A percentile compares a stretch with the other conserved stretches of the same genome.
Conservation (phyloP, 2,888 invertebrate species). For the Perizoma affinitatum region DNA sequence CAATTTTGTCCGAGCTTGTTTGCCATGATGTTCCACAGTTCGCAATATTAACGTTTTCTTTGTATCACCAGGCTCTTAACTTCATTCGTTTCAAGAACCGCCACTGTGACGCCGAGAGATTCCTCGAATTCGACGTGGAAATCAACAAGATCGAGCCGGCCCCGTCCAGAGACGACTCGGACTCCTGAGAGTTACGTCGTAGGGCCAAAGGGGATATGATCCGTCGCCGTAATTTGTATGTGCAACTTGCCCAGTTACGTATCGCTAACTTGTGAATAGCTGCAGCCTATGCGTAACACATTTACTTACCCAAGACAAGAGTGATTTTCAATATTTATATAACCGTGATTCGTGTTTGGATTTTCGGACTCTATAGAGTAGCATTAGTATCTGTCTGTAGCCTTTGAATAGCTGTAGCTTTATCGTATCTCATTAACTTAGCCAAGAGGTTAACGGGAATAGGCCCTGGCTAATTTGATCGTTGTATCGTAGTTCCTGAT, state of each 20-base stretch:
- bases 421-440: no score
- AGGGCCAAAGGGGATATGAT: conserved; percentile 18
- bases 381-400: no score
- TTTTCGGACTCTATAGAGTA: no score
- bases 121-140: conserved; percentile 57
- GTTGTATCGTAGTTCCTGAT: no score
- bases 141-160: conserved; percentile 44
- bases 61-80: conserved; percentile 53
- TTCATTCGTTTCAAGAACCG: conserved; percentile 65
- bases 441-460: no score
- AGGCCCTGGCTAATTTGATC: no score
- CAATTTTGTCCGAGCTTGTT: no score
- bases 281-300: no score
- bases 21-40: no score
- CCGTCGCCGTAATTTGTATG: conserved; percentile 8
- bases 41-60: neutral
- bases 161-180: conserved; percentile 47
- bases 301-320: neutral
- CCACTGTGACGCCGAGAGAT: conserved; percentile 61
- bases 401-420: no score
- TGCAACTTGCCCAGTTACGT: conserved; percentile 15
- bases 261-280: conserved; percentile 5
- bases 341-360: no score
- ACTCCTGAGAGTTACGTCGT: conserved; percentile 42
- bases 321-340: no score